Base-by-base conservation (phyloP, 2,888 invertebrate species). In the Eristalis intricaria region DNA sequence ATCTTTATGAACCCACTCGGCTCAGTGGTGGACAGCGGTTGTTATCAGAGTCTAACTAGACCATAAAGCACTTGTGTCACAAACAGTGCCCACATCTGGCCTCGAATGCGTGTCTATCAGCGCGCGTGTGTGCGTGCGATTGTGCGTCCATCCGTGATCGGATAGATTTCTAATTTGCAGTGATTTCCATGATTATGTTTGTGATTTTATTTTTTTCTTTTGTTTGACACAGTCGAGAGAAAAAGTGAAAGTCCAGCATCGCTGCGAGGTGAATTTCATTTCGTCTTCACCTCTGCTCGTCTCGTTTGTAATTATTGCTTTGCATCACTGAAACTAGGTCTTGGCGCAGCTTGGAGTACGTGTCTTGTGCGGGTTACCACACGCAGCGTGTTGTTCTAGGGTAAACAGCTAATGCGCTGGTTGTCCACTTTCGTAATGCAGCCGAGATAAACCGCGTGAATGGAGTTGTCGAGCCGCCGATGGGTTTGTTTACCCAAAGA, bases 111-210 rank as follows among this genome's bases (percentile, higher is more conserved):
- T 13, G 38, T 13, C 13, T 38, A 38, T 11, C 38, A 10, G 4
- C 10, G n/a, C 29, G 19, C 22, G 29, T 63, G 43, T 73, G 43
- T 43, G 11, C 22, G 43, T 50, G 4, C 43, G 43, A n/a, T 19
- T 50, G 50, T 50, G 43, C 15, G 43, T 43, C 15, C 1, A 15
- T 15, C 40, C 40, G 61, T 32, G 8, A 32, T 50, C n/a, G 19
- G 38, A 74, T 74, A 65, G 74, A 74, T 74, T 74, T 74, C 74
- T 74, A 74, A 65, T 74, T 65, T 56, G 64, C 50, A 10, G 64
- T 74, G 74, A 65, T 50, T 74, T 74, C 56, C 64, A 38, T 32
- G 64, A 50, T 74, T 65, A 65, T 74, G 65, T 56, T 32, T 35
- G 35, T 35, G 22, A 22, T 35, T 56, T 38, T 65, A 8, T 32